Base-by-base conservation (phyloP, 2,888 invertebrate genomes). In the Byasa hedistus region DNA sequence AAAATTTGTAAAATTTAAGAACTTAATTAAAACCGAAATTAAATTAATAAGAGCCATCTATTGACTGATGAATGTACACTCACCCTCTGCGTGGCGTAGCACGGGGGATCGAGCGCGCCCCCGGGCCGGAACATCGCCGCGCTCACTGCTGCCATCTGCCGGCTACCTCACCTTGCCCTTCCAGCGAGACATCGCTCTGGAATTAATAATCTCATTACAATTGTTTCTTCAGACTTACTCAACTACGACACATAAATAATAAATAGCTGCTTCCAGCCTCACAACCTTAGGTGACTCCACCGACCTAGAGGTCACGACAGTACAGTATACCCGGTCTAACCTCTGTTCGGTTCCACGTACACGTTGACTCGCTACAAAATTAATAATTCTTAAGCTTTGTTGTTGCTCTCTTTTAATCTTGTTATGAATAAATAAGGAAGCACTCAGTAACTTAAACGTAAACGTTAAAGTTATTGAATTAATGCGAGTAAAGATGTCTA, bases 111-210 rank as follows among this genome's bases (percentile, higher is more conserved):
- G 82, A 92, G 89, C 80, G 93, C 92, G 86, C 93, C 92, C 89
- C 93, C 92, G 78, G 94, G 93, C 86, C 94, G 94, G 89, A 93
- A 94, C 94, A 94, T 94, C 87, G 94, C 94, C 93, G 94, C 92
- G 89, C 93, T 93, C 85, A 93, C 94, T 93, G 93, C 93, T 93
- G 94, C 94, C 94, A 94, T 94, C 92, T 92, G 93, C 89, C 86
- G 91, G 90, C 91, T 91, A 91, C 87, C 91, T 91, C 82, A 89
- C 88, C 85, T 88, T 90, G 80, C 93, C 92, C 91, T 92, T 92
- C 92, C 86, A 92, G 87, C 88, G 86, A 84, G 84, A 86, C 93
- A 93, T 93, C 82, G 89, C 92, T 92, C 92, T 85, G 92, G 66
- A 85, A 88, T 82, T 83, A 61, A 39, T n/a, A 23, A 55, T 36